These are phyloP conservation scores for Psilanteris sp. DNA, from an alignment of 1,140 invertebrate genomes.

Conservation along the genomic window DNA sequence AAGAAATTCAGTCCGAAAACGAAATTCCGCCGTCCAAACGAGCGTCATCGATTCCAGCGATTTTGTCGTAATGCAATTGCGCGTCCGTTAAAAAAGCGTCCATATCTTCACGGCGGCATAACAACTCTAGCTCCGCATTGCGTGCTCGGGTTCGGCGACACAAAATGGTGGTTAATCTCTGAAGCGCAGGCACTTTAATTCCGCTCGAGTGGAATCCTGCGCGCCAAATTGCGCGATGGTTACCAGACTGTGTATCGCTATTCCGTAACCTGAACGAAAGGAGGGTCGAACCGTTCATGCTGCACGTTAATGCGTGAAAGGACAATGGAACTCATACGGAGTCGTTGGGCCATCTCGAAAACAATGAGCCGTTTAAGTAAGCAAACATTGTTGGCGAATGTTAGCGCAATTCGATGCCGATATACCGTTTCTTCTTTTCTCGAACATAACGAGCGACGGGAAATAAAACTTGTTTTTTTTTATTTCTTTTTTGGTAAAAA, in stretches of 20 bases:
- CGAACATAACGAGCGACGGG: conserved; percentile 25
- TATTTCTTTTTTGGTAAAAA: too few species aligned
- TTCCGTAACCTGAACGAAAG: conserved; percentile 45
- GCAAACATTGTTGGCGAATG: conserved; percentile 59
- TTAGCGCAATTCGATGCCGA: conserved; percentile 52
- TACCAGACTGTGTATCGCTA: conserved; percentile 50
- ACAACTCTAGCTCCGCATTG: conserved; percentile 1
- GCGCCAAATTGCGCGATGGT: conserved; percentile 63
- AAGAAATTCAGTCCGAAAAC: neutral
- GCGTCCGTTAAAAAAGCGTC: neutral
- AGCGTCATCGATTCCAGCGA: too few species aligned
- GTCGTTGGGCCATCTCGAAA: conserved; percentile 56
- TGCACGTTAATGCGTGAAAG: conserved; percentile 64
- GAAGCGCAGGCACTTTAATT: conserved; percentile 52
- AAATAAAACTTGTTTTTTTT: too few species aligned
- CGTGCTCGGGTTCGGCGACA: conserved; percentile 49
- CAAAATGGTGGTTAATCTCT: conserved; percentile 74
- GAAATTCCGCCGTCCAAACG: too few species aligned
- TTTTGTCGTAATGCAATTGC: too few species aligned
- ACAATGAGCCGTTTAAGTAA: conserved; percentile 61
- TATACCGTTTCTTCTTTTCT: conserved; percentile 32
- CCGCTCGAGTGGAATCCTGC: conserved; percentile 52
- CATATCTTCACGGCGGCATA: neutral
- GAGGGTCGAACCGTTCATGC: conserved; percentile 54
- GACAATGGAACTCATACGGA: conserved; percentile 61